A percentile compares a stretch with the other conserved stretches of the same genome.
Evolutionary conservation across 2,797 vertebrate genomes (phyloP).

Genomic region (Geotrypetes seraphini): DNA sequence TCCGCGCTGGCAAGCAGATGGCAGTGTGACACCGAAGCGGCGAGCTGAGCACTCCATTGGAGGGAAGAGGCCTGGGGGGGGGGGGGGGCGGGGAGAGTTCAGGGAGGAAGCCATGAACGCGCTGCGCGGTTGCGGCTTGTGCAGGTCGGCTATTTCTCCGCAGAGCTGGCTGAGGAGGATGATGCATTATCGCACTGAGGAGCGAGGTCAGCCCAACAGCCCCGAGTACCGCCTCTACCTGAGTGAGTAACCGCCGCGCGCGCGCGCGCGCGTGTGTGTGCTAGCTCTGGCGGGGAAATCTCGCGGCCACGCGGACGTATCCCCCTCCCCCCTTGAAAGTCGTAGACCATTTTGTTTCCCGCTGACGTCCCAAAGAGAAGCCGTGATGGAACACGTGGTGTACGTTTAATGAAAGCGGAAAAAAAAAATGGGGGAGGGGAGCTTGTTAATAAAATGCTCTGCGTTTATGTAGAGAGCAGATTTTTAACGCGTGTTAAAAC

Average conservation of each 20-base stretch:
- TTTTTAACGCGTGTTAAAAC: too few relatives aligned
- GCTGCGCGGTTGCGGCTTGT: neutral
- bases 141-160: neutral
- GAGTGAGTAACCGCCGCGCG: constrained; percentile 64
- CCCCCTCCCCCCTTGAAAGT: neutral
- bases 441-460: too few relatives aligned
- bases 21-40: constrained; percentile 35
- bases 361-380: too few relatives aligned
- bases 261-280: neutral
- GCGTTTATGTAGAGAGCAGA: too few relatives aligned
- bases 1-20: constrained; percentile 32
- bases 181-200: constrained; percentile 66
- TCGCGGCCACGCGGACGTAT: too few relatives aligned
- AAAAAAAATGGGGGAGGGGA: too few relatives aligned
- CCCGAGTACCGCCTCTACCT: constrained; percentile 80
- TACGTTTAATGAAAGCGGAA: too few relatives aligned
- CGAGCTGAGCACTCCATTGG: constrained; percentile 3
- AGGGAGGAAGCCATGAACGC: neutral
- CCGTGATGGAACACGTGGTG: too few relatives aligned
- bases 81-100: too few relatives aligned
- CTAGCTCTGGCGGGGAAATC: too few relatives aligned
- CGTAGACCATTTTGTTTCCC: neutral
- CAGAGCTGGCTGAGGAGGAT: constrained; percentile 18
- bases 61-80: neutral
- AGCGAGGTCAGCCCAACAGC: constrained; percentile 63